phyloP scores from a whole-genome alignment of 2,113 vertebrate genomes.

The Chamaea fasciata region DNA sequence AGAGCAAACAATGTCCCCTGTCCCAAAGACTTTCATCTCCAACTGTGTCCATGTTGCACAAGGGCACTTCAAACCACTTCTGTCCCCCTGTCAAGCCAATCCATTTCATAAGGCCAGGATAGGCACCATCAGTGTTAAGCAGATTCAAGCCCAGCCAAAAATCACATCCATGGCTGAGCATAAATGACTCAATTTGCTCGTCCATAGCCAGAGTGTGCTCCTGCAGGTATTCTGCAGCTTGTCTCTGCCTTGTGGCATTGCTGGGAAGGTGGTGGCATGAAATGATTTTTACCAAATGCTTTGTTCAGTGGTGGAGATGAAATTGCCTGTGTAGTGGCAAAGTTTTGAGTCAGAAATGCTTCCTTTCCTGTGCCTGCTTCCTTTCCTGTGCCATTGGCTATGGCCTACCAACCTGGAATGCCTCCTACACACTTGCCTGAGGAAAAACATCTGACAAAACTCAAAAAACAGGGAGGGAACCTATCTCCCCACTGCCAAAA shows the following conservation, averaged over 20 bases:
- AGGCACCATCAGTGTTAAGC: background rate
- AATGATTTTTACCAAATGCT: background rate
- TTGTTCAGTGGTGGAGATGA: background rate
- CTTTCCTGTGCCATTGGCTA: background rate
- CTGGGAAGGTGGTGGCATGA: background rate
- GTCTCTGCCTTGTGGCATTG: background rate
- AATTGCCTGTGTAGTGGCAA: background rate
- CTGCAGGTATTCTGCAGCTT: background rate
- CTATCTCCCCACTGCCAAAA: background rate
- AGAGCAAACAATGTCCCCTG: background rate
- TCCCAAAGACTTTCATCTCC: background rate
- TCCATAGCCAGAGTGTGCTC: background rate
- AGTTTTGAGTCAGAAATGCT: background rate
- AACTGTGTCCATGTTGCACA: background rate
- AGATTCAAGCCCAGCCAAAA: background rate
- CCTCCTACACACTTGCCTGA: background rate
- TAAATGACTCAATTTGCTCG: constrained; percentile 1
- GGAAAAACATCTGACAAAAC: constrained; percentile 6
- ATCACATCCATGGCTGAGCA: background rate
- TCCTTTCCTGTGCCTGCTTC: too few relatives aligned
- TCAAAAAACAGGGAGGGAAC: background rate
- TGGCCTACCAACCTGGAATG: background rate
- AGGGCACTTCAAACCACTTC: background rate
- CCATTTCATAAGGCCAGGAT: background rate
- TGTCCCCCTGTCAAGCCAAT: background rate